Base-by-base conservation (phyloP, 2,797 vertebrate genomes). In the Lepilemur septentrionalis region DNA sequence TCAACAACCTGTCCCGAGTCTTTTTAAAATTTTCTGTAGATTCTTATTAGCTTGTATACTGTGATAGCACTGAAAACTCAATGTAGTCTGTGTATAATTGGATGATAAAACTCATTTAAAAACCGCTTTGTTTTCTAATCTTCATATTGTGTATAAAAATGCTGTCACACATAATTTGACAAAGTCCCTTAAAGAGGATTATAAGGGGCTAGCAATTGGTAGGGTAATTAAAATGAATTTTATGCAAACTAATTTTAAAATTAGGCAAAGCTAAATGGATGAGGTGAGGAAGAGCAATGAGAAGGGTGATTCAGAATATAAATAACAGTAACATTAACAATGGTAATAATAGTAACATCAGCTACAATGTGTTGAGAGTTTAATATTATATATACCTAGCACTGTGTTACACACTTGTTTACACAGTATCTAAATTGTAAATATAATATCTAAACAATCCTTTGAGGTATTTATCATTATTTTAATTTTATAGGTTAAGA, bases 201-300 rank as follows among this genome's bases (percentile, higher is more conserved):
- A 67, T 28, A 73, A n/a, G 28, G 32, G 17, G n/a, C 15, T 93
- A 18, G 52, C 85, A 83, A 70, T 75, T 50, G 25, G 35, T 69
- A 88, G 52, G 7, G 63, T 80, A 82, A 55, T 86, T 89, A 73
- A 91, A 92, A 65, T 65, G n/a, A 41, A 32, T 67, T 73, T 92
- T 95, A 76, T 48, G 23, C 73, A 70, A 82, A 89, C 22, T 65
- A 57, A 59, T 83, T 89, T 89, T 78, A 69, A 91, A 91, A 75
- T 95, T 65, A 88, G 13, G 14, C 11, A 83, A 75, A 75, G 55
- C 7, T 80, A 25, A 81, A 86, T 76, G 63, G 73, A 65, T 57
- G 15, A 91, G 46, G 15, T 32, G 11, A 82, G 38, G 32, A 89
- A 80, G 30, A 52, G 0, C 12, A 2, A 22, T n/a, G 57, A 55